Evolutionary conservation across 2,113 vertebrate genomes (phyloP), one percentile per base, ranked within the genome.

Genomic region (Manacus vitellinus): DNA sequence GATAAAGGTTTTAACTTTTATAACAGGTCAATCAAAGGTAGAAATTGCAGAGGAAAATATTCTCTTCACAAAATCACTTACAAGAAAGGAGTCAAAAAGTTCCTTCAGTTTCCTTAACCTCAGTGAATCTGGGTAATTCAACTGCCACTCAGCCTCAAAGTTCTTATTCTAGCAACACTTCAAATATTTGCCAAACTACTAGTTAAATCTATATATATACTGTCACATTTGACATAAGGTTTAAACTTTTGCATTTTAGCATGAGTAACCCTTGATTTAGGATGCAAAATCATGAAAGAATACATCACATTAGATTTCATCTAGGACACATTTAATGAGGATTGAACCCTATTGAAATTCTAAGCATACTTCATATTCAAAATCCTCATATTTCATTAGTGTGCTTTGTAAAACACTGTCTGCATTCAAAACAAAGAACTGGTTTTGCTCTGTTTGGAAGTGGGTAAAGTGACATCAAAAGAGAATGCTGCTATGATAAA

Each of bases 1-100:
- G 95, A 93, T 88, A 91, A 88, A 90, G 79, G 92, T 67, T 89
- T 85, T 75, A 92, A 59, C 70, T 89, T 94, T 13, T 88, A 28
- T 71, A 93, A 91, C 43, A 88, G 54, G 77, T 81, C 43, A 85
- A 86, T 70, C 86, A 55, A 83, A 68, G 58, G 43, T 30, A 66
- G 59, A 10, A 77, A 31, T 24, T 20, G 68, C 33, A 77, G 70
- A 87, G 33, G n/a, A 71, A 92, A 84, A 80, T n/a, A 12, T 43
- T 80, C 46, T 77, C 66, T 54, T 92, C 49, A 78, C 44, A 86
- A 74, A 94, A 94, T 68, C 72, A 66, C 49, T 87, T 68, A 52
- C 8, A 58, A 76, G n/a, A 85, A 94, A 82, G 20, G 21, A 78
- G 66, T 39, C 80, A 56, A 79, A 88, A 80, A 66, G 37, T 80